A percentile compares a stretch with the other conserved stretches of the same genome.
Evolutionary conservation across 53 echinoderm and acorn worm species (phyloP).

Genomic region (Stichopus horrens): DNA sequence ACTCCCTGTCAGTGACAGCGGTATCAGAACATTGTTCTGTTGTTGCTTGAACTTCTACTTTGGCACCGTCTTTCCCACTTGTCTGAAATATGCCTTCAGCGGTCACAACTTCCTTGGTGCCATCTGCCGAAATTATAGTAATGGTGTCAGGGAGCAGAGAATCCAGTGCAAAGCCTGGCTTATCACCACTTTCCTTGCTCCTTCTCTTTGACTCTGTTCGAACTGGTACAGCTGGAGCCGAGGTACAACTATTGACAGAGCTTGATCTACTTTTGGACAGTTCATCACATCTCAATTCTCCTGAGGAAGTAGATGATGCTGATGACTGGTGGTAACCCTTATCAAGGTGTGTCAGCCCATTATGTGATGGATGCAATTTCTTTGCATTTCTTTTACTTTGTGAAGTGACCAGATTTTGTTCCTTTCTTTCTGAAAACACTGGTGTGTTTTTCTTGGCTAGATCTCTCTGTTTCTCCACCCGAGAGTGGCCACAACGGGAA

Average conservation of each 20-base stretch:
- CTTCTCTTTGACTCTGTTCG: conserved; percentile 21
- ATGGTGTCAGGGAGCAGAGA: conserved; percentile 15
- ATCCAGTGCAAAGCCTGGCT: conserved; percentile 43
- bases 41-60: not conserved
- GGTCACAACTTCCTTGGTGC: conserved; percentile 21
- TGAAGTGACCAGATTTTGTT: not conserved
- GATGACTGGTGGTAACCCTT: conserved; percentile 5
- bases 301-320: conserved; percentile 12
- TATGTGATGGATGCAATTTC: not conserved
- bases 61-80: not conserved
- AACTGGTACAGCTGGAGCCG: conserved; percentile 24
- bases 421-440: not conserved
- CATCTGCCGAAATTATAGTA: conserved; percentile 46
- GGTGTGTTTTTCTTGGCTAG: not conserved
- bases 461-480: not conserved
- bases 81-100: not conserved
- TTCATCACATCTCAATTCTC: not conserved
- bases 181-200: not conserved
- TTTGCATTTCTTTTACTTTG: not conserved
- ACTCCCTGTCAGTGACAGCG: not conserved
- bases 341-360: not conserved
- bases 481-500: not conserved
- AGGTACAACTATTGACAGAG: not conserved
- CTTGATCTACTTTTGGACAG: not conserved
- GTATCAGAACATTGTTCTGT: not conserved